These are phyloP conservation scores for Amphiprion percula DNA, from an alignment of 2,113 vertebrate species.

Conservation along the genomic window DNA sequence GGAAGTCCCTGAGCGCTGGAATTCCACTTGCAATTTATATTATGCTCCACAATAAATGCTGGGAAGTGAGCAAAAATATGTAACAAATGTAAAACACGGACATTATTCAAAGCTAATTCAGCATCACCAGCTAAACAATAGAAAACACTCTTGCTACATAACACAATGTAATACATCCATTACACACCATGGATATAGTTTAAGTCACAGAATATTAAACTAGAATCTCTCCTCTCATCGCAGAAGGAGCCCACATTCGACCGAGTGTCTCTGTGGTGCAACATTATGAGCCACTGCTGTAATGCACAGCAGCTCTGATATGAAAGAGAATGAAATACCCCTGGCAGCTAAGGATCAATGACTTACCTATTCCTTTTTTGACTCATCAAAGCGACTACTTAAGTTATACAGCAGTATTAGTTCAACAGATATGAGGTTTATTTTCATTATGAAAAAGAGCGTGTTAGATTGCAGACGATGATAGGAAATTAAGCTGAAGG, in stretches of 20 bases:
- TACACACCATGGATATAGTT: not conserved
- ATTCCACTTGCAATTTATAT: constrained; percentile 52
- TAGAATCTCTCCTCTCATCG: constrained; percentile 30
- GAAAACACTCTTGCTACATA: constrained; percentile 10
- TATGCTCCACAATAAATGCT: constrained; percentile 30
- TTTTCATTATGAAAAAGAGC: constrained; percentile 65
- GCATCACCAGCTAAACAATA: constrained; percentile 28
- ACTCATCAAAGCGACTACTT: constrained; percentile 76
- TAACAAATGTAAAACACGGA: constrained; percentile 46
- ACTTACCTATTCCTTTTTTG: constrained; percentile 67
- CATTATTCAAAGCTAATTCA: constrained; percentile 39
- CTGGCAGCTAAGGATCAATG: constrained; percentile 64
- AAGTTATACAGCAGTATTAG: constrained; percentile 67
- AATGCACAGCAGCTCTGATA: constrained; percentile 53
- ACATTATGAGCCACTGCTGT: constrained; percentile 48
- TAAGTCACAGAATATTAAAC: constrained; percentile 28
- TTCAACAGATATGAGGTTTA: constrained; percentile 59
- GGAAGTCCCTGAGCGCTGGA: constrained; percentile 30
- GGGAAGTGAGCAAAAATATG: constrained; percentile 16
- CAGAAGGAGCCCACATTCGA: constrained; percentile 35
- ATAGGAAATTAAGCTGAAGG: constrained; percentile 67
- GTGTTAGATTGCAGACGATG: constrained; percentile 58
- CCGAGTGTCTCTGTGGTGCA: constrained; percentile 49
- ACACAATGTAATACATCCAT: not conserved
- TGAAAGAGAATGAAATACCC: constrained; percentile 66